phyloP scores from a whole-genome alignment of 1,140 invertebrate genomes.

The Papilio helenus region DNA sequence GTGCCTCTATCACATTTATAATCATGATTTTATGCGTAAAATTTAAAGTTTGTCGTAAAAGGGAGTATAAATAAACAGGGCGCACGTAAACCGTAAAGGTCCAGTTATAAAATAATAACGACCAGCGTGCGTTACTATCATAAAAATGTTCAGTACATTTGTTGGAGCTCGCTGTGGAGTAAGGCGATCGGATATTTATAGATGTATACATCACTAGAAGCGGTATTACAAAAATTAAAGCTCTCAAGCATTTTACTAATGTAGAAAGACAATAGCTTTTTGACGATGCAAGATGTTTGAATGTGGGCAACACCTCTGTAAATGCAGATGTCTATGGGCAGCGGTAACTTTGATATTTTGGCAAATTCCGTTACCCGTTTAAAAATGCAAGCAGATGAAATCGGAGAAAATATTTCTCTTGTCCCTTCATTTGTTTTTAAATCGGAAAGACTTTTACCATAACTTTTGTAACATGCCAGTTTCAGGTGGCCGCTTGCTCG shows the following conservation, averaged over 20 bases:
- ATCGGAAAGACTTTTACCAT: too few species aligned
- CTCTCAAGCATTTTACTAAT: not conserved
- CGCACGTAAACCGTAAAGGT: slow-evolving; percentile 41
- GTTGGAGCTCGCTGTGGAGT: slow-evolving; percentile 11
- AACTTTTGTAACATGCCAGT: too few species aligned
- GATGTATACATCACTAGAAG: not conserved
- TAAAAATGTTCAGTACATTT: slow-evolving; percentile 40
- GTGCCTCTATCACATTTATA: not conserved
- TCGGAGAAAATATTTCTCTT: too few species aligned
- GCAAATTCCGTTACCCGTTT: too few species aligned
- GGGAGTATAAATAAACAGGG: slow-evolving; percentile 40
- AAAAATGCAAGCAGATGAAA: too few species aligned
- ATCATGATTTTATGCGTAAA: not conserved
- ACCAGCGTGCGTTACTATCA: slow-evolving; percentile 41
- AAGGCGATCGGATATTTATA: slow-evolving; percentile 1
- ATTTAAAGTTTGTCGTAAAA: slow-evolving; percentile 30
- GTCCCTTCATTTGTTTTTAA: too few species aligned
- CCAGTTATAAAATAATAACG: slow-evolving; percentile 57
- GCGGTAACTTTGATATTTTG: too few species aligned
- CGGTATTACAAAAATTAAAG: not conserved
- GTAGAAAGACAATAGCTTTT: not conserved
- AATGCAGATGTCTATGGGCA: too few species aligned
- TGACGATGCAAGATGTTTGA: too few species aligned
- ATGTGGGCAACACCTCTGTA: too few species aligned
- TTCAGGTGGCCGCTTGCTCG: too few species aligned